phyloP scores from a whole-genome alignment of 2,113 vertebrate genomes.

The Natator depressus region DNA sequence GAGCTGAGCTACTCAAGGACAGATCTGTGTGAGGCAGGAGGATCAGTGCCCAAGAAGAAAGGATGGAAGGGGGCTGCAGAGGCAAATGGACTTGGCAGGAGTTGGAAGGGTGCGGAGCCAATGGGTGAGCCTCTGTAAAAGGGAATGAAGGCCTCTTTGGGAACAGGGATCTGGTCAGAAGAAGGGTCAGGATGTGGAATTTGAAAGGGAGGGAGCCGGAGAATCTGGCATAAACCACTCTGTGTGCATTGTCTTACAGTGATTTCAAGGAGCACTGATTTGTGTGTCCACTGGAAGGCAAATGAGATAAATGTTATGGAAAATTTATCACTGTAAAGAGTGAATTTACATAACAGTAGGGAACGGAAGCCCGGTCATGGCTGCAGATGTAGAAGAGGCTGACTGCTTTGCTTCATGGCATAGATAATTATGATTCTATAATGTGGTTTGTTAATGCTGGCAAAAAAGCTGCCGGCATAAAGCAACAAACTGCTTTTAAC shows the following conservation, averaged over 20 bases:
- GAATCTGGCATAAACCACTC: neutral
- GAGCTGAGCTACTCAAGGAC: neutral
- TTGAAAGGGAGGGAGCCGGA: neutral
- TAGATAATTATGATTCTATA: slow-evolving; percentile 18
- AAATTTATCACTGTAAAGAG: neutral
- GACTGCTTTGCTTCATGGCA: slow-evolving; percentile 14
- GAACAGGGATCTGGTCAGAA: neutral
- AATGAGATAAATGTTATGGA: neutral
- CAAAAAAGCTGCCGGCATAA: slow-evolving; percentile 42
- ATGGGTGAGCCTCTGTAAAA: neutral
- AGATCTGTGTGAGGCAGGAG: fast-evolving
- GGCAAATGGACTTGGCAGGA: neutral
- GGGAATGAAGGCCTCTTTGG: fast-evolving
- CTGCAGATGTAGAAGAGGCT: neutral
- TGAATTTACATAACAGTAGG: neutral
- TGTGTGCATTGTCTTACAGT: fast-evolving
- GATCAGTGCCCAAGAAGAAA: neutral
- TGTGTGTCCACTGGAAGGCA: neutral
- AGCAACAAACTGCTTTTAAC: slow-evolving; percentile 60
- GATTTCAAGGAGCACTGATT: neutral
- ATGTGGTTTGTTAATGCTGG: slow-evolving; percentile 44
- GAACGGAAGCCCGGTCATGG: neutral
- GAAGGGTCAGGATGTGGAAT: neutral
- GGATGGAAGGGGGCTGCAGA: neutral
- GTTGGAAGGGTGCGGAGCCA: neutral